phyloP scores from a whole-genome alignment of 2,797 vertebrate species.

The Manis pentadactyla region DNA sequence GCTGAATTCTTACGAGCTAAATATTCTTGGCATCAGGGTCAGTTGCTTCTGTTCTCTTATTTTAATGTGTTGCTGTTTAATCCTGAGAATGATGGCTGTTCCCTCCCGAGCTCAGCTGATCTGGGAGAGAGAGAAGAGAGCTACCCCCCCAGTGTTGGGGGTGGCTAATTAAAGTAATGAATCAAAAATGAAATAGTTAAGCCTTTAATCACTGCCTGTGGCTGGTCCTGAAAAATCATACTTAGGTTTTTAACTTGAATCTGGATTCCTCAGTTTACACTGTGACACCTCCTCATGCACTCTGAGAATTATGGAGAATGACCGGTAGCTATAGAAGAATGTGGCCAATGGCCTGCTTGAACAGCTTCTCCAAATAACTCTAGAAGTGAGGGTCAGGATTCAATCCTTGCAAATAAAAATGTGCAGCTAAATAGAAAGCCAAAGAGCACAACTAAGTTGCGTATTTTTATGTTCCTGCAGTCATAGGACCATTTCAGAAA shows the following conservation, averaged over 20 bases:
- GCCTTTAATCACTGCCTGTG: neutral
- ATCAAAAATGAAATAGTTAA: neutral
- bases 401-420: neutral
- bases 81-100: neutral
- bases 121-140: neutral
- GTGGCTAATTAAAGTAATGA: neutral
- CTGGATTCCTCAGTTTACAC: neutral
- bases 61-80: neutral
- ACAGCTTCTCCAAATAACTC: neutral
- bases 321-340: neutral
- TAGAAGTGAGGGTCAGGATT: neutral
- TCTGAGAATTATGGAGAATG: neutral
- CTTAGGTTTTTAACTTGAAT: neutral
- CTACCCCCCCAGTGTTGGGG: neutral
- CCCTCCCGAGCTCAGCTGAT: neutral
- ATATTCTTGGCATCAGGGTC: neutral
- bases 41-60: neutral
- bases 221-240: neutral
- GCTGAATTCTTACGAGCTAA: neutral
- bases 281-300: neutral
- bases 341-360: neutral
- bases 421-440: neutral
- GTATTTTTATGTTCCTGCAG: neutral
- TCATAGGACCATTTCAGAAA: neutral
- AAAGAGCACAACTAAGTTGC: neutral